A percentile compares a stretch with the other conserved stretches of the same genome.
phyloP scores from a whole-genome alignment of 2,113 vertebrate genomes.

The Anhinga rufa region DNA sequence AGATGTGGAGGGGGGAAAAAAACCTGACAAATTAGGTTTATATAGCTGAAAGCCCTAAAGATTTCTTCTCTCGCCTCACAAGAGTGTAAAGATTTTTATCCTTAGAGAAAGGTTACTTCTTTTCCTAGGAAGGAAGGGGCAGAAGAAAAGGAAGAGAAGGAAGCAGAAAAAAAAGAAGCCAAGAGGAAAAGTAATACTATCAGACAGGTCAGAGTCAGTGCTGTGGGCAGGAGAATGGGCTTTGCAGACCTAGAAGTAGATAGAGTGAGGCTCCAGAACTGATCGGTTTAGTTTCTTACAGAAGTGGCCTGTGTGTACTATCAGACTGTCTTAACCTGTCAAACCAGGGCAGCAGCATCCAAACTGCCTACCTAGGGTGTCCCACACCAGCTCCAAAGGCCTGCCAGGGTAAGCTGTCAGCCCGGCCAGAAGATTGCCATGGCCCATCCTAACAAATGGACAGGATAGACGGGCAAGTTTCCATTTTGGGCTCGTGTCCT shows the following conservation, averaged over 20 bases:
- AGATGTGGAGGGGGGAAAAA: background rate
- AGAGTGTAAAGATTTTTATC: background rate
- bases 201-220: background rate
- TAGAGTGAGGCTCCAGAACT: background rate
- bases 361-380: accelerated
- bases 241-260: background rate
- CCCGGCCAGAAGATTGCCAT: background rate
- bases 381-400: background rate
- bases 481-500: background rate
- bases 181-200: background rate
- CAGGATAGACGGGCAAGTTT: background rate
- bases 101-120: background rate
- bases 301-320: background rate
- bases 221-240: background rate
- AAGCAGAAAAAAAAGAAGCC: background rate
- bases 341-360: background rate
- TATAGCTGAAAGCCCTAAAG: constrained; percentile 30
- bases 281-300: background rate
- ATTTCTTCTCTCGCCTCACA: constrained; percentile 3
- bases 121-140: background rate
- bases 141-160: background rate
- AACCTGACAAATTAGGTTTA: background rate
- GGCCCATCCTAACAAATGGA: background rate
- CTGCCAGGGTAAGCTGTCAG: background rate
- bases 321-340: background rate